phyloP scores from a whole-genome alignment of 2,113 vertebrate species.

The Tricholaema leucomelas region DNA sequence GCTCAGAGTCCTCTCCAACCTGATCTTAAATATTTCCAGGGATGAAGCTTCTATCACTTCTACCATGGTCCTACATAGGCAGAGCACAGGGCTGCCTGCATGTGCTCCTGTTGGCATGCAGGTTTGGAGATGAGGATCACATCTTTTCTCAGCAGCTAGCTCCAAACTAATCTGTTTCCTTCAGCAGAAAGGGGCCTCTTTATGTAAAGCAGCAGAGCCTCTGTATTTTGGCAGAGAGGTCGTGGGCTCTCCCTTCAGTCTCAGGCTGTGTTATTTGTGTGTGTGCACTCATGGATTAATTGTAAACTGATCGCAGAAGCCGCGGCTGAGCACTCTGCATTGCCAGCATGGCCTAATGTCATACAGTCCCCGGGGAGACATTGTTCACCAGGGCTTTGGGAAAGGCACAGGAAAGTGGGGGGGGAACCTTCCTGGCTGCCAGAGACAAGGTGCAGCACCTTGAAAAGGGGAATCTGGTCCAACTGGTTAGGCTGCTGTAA shows the following conservation, averaged over 20 bases:
- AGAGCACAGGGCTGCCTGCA: background rate
- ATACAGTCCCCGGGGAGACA: background rate
- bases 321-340: background rate
- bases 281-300: conserved; percentile 29
- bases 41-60: no score
- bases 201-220: background rate
- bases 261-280: background rate
- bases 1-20: no score
- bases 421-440: background rate
- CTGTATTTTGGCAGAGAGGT: background rate
- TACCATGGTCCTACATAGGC: background rate
- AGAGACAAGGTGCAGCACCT: background rate
- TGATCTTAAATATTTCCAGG: no score
- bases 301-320: background rate
- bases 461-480: conserved; percentile 39
- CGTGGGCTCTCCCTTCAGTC: background rate
- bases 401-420: background rate
- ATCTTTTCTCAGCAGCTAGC: background rate
- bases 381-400: background rate
- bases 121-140: background rate
- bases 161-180: background rate
- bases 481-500: conserved; percentile 41
- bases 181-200: background rate
- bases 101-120: accelerated
- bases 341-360: background rate